Conservation (phyloP, 2,888 invertebrate species). For the Baronia brevicornis region DNA sequence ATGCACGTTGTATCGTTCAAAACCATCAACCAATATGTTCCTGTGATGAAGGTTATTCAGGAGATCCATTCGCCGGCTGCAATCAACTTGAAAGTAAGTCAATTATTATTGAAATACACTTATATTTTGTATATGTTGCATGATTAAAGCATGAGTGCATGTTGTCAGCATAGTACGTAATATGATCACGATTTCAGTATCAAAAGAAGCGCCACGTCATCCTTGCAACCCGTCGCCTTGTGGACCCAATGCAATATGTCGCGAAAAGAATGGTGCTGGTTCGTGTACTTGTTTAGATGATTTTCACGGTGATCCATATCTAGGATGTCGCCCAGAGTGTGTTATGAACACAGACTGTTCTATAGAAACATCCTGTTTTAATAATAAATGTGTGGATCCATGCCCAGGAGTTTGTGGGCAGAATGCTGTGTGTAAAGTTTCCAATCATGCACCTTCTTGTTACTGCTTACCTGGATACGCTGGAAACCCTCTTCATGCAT, state of each 20-base stretch:
- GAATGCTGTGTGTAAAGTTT: conserved; percentile 83
- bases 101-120: too few relatives aligned
- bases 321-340: conserved; percentile 87
- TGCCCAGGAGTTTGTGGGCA: conserved; percentile 86
- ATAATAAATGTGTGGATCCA: conserved; percentile 86
- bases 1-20: conserved; percentile 82
- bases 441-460: conserved; percentile 86
- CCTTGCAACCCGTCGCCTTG: conserved; percentile 88
- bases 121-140: conserved; percentile 14
- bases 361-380: conserved; percentile 81
- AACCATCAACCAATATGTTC: conserved; percentile 86
- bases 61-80: conserved; percentile 87
- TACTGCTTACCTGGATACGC: conserved; percentile 82
- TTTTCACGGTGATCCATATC: conserved; percentile 86
- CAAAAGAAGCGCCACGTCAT: conserved; percentile 77
- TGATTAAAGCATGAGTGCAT: conserved; percentile 16
- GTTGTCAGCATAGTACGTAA: conserved; percentile 8
- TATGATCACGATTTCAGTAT: conserved; percentile 54
- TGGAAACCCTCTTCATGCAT: conserved; percentile 82
- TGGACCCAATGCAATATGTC: conserved; percentile 86
- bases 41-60: conserved; percentile 83
- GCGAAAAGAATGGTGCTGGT: conserved; percentile 83
- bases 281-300: conserved; percentile 84
- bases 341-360: conserved; percentile 85
- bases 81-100: conserved; percentile 76